phyloP scores from a whole-genome alignment of 2,113 vertebrate genomes.

The Stegostoma tigrinum region DNA sequence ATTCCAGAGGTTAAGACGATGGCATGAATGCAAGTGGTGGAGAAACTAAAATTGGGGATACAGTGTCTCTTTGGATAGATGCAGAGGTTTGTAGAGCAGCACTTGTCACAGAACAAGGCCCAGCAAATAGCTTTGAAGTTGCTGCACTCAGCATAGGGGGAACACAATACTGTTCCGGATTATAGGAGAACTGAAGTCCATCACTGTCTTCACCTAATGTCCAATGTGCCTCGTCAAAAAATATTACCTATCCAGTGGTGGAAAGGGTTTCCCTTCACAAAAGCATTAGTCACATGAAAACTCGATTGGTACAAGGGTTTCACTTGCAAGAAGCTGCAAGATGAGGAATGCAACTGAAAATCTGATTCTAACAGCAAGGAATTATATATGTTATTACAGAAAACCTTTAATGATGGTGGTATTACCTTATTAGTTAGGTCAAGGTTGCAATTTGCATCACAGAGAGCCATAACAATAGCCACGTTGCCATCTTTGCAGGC shows the following conservation, averaged over 20 bases:
- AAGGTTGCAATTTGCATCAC: slow-evolving; percentile 68
- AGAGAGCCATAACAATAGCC: slow-evolving; percentile 73
- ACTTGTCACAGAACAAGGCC: not conserved
- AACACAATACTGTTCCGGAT: not conserved
- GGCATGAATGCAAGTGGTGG: not conserved
- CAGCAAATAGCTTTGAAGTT: not conserved
- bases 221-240: not conserved
- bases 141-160: not conserved
- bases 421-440: slow-evolving; percentile 86
- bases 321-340: not conserved
- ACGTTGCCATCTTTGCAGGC: slow-evolving; percentile 93
- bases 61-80: not conserved
- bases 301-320: not conserved
- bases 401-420: not conserved
- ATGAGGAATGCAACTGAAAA: not conserved
- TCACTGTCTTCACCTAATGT: not conserved
- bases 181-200: not conserved
- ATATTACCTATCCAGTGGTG: not conserved
- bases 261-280: not conserved
- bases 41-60: not conserved
- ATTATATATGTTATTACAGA: not conserved
- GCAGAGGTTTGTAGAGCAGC: not conserved
- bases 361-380: not conserved
- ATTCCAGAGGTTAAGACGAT: no score
- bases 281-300: not conserved